Evolutionary conservation across 2,888 invertebrate genomes (phyloP).

Genomic region (Coenonympha glycerion): DNA sequence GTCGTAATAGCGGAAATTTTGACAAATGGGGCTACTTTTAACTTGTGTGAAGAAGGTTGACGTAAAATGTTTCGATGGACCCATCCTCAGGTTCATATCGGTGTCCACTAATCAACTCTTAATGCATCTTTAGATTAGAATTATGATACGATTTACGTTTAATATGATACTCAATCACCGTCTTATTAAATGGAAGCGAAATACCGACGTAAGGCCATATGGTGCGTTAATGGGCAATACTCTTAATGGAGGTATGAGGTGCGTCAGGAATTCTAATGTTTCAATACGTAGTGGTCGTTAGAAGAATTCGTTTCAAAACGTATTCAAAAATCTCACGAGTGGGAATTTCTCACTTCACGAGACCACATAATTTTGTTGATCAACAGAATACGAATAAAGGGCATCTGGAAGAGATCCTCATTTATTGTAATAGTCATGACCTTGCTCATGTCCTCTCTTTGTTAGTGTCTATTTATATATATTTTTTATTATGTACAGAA

Average conservation of each 20-base stretch:
- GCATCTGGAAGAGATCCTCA: too few relatives aligned
- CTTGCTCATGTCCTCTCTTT: too few relatives aligned
- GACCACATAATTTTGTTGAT: too few relatives aligned
- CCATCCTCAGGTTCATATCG: too few relatives aligned
- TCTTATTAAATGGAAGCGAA: slow-evolving; percentile 9
- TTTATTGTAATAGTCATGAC: too few relatives aligned
- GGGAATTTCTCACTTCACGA: too few relatives aligned
- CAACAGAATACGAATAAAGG: background rate
- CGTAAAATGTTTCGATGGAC: too few relatives aligned
- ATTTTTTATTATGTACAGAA: too few relatives aligned
- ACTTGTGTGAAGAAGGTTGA: too few relatives aligned
- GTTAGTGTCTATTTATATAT: too few relatives aligned
- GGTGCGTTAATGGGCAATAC: slow-evolving; percentile 4
- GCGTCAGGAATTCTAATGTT: slow-evolving; percentile 3
- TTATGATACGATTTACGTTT: slow-evolving; percentile 5
- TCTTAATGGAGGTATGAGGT: background rate
- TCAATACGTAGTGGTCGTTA: background rate
- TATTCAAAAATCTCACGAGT: background rate
- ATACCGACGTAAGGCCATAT: background rate
- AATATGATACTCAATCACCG: slow-evolving; percentile 8
- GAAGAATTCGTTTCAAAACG: background rate
- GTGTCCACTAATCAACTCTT: slow-evolving; percentile 16
- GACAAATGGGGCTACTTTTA: too few relatives aligned
- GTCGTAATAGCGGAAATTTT: too few relatives aligned
- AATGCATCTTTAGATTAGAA: slow-evolving; percentile 19